phyloP scores from a whole-genome alignment of 1,140 invertebrate species.

The Eriocheir sinensis region DNA sequence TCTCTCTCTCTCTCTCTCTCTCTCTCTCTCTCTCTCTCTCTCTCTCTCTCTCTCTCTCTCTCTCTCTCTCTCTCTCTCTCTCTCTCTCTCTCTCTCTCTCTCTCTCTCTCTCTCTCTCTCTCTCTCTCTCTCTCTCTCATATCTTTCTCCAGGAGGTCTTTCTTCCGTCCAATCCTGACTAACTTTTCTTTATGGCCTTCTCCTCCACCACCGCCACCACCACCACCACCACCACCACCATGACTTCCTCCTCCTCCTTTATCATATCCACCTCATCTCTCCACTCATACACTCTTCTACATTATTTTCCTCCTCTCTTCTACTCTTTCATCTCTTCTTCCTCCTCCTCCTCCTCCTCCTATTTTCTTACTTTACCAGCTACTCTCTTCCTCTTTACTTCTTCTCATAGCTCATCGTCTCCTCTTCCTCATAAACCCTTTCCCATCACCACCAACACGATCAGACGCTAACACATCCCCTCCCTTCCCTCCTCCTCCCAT shows the following conservation, averaged over 20 bases:
- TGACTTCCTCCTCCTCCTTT: neutral
- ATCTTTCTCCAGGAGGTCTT: neutral
- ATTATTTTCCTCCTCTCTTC: neutral
- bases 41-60: slow-evolving; percentile 22
- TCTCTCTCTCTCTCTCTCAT: too few relatives aligned
- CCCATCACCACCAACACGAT: neutral
- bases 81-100: slow-evolving; percentile 14
- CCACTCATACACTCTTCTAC: too few relatives aligned
- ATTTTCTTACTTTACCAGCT: too few relatives aligned
- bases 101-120: neutral
- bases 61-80: slow-evolving; percentile 20
- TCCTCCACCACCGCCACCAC: neutral
- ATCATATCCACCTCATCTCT: neutral
- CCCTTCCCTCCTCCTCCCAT: neutral
- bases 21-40: neutral
- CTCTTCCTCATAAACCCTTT: neutral
- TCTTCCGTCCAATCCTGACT: slow-evolving; percentile 21
- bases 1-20: neutral
- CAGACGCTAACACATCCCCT: neutral
- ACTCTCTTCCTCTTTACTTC: neutral
- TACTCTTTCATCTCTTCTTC: neutral
- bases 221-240: neutral
- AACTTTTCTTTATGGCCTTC: neutral
- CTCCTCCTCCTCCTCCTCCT: slow-evolving; percentile 8
- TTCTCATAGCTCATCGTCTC: neutral